A percentile compares a stretch with the other conserved stretches of the same genome.
Conservation (phyloP, 1,140 invertebrate species). For the Panagrolaimus sp. region DNA sequence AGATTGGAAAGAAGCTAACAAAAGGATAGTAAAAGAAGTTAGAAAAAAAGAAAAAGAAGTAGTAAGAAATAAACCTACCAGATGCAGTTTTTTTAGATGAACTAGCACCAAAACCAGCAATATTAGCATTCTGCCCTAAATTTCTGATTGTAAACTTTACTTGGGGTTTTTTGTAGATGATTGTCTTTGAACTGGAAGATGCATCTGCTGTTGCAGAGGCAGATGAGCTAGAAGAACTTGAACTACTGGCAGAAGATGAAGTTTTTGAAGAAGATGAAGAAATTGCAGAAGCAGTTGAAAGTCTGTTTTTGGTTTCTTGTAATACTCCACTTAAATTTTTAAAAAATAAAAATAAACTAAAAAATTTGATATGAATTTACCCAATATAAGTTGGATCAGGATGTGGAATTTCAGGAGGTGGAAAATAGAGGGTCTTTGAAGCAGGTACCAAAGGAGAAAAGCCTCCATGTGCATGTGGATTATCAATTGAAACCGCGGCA, state of each 20-base stretch:
- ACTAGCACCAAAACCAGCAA: constrained; percentile 4
- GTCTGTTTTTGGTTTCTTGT: background rate
- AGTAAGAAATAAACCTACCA: background rate
- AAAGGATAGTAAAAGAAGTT: constrained; percentile 5
- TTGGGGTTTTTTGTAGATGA: background rate
- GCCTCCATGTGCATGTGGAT: background rate
- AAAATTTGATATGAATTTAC: background rate
- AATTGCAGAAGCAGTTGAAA: background rate
- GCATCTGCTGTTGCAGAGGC: background rate
- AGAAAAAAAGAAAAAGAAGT: constrained; percentile 14
- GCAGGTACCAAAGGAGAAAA: constrained; percentile 8
- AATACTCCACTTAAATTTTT: background rate
- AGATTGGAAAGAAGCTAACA: background rate
- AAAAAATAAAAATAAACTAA: background rate
- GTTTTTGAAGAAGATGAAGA: background rate
- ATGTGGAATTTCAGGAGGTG: constrained; percentile 4
- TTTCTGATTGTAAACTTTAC: constrained; percentile 13
- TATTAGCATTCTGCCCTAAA: constrained; percentile 2
- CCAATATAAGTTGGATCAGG: background rate
- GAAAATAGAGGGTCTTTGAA: constrained; percentile 1
- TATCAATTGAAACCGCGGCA: constrained; percentile 11
- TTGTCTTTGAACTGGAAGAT: background rate
- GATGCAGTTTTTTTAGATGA: background rate
- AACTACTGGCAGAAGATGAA: background rate
- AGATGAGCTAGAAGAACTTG: background rate